These are phyloP conservation scores for Eumerus sabulonum DNA, from an alignment of 2,888 invertebrate genomes.

Conservation along the genomic window DNA sequence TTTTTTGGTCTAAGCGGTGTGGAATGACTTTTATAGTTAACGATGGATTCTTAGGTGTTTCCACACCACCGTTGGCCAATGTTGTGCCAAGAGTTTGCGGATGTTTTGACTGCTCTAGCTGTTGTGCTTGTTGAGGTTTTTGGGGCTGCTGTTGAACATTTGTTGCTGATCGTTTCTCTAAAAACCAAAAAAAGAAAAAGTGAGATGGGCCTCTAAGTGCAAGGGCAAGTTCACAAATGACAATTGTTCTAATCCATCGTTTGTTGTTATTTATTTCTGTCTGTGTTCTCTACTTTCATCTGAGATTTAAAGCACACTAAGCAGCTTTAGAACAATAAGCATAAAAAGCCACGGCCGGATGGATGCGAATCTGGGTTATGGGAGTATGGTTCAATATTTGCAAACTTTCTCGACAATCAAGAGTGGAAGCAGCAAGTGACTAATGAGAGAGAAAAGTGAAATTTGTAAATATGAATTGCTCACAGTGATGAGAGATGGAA, in stretches of 20 bases:
- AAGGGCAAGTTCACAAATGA: neutral
- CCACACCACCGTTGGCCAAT: too few relatives aligned
- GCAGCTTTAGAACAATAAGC: constrained; percentile 3
- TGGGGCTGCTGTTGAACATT: constrained; percentile 55
- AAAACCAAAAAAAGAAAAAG: constrained; percentile 41
- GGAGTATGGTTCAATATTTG: too few relatives aligned
- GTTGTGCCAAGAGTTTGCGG: constrained; percentile 68
- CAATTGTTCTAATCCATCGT: too few relatives aligned
- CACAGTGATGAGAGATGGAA: too few relatives aligned
- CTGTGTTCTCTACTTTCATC: constrained; percentile 11
- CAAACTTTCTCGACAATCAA: too few relatives aligned
- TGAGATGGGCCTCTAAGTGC: neutral
- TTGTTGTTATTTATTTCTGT: too few relatives aligned
- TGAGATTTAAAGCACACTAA: neutral
- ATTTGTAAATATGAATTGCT: too few relatives aligned
- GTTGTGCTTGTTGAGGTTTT: constrained; percentile 61
- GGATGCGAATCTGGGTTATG: too few relatives aligned
- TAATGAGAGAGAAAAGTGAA: too few relatives aligned
- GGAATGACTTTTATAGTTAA: constrained; percentile 71
- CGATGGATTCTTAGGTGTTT: constrained; percentile 71
- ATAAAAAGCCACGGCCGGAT: neutral
- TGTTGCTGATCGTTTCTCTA: constrained; percentile 70
- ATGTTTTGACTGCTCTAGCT: constrained; percentile 56
- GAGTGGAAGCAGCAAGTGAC: too few relatives aligned
- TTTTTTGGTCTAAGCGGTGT: constrained; percentile 68